A percentile compares a stretch with the other conserved stretches of the same genome.
Evolutionary conservation across 2,797 vertebrate species (phyloP).

Genomic region (Lerista edwardsae): DNA sequence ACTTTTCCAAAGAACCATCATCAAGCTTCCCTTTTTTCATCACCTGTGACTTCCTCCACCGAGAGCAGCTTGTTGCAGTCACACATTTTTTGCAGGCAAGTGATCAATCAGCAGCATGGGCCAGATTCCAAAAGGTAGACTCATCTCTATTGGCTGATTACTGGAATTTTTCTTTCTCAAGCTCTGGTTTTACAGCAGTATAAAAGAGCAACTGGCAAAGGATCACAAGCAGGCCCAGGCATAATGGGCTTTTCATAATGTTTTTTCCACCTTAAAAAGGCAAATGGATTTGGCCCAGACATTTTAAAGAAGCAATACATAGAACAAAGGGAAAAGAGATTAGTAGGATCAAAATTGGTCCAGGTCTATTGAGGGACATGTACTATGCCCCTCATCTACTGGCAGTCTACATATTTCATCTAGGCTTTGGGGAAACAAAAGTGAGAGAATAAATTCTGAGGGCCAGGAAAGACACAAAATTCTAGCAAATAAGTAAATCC

Average conservation of each 20-base stretch:
- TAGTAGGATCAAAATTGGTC: rapidly evolving
- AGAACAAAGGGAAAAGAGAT: neutral
- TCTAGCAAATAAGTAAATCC: neutral
- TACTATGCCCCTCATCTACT: rapidly evolving
- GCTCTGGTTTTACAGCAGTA: neutral
- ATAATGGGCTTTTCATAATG: neutral
- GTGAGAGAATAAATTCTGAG: neutral
- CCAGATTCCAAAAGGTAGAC: neutral
- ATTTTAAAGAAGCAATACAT: neutral
- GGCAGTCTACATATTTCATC: neutral
- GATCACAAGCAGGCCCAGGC: neutral
- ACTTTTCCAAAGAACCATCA: neutral
- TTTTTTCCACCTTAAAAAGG: neutral
- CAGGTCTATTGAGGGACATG: neutral
- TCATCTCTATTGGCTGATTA: neutral
- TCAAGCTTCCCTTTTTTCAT: neutral
- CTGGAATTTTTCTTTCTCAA: neutral
- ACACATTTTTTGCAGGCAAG: neutral
- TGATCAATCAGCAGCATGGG: neutral
- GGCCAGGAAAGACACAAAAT: neutral
- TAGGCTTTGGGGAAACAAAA: neutral
- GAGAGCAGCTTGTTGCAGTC: rapidly evolving
- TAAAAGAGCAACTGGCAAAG: neutral
- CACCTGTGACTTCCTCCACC: neutral
- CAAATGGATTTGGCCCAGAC: rapidly evolving